Conservation (phyloP, 2,797 vertebrate genomes). For the Aselliscus stoliczkanus region DNA sequence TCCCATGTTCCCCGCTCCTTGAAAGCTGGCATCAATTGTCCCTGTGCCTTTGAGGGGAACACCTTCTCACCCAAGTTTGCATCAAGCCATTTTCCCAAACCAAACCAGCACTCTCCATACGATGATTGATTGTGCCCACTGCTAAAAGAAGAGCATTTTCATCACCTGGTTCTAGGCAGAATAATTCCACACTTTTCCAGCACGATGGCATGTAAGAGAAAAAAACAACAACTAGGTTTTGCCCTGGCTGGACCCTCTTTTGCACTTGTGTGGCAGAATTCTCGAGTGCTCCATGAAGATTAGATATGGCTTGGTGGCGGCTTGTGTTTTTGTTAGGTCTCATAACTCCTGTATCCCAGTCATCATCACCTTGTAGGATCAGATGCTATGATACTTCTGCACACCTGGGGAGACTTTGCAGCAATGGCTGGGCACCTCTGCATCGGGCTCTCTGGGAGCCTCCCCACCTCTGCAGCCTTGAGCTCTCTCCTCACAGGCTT, state of each 20-base stretch:
- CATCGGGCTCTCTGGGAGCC: background rate
- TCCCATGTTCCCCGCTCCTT: background rate
- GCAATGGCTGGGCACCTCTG: background rate
- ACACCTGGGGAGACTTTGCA: background rate
- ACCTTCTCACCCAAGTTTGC: background rate
- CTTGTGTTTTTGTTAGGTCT: background rate
- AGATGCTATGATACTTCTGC: accelerated
- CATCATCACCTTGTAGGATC: no score
- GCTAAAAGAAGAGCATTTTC: background rate
- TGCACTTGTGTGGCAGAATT: accelerated
- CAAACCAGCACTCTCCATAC: background rate
- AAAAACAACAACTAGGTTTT: accelerated
- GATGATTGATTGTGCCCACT: background rate
- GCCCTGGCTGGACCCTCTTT: background rate
- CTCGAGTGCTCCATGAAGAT: accelerated
- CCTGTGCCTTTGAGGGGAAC: background rate
- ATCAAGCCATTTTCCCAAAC: background rate
- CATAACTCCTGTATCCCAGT: no score
- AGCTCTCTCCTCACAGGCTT: background rate
- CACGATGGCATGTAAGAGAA: background rate
- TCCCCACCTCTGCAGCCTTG: background rate
- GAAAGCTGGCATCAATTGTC: background rate
- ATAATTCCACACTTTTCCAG: background rate
- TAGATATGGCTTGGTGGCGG: background rate
- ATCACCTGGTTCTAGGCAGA: background rate